A percentile compares a stretch with the other conserved stretches of the same genome.
Conservation (phyloP, 2,113 vertebrate genomes). For the Morone chrysops region DNA sequence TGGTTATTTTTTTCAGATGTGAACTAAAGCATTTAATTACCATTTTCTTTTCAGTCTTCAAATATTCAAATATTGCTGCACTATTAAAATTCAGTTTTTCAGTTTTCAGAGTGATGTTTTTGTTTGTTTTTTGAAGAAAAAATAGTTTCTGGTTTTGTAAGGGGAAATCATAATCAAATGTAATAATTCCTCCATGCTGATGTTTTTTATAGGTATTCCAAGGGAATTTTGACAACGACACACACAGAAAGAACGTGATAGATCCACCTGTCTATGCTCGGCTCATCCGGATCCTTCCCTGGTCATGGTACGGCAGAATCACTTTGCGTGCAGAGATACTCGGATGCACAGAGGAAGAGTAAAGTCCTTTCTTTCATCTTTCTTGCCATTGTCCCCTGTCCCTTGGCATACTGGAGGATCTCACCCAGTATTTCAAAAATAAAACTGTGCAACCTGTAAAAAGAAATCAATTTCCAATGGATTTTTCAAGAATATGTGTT, state of each 20-base stretch:
- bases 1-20: neutral
- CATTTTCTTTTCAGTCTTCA: neutral
- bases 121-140: neutral
- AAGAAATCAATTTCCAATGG: slow-evolving; percentile 85
- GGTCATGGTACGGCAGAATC: slow-evolving; percentile 99
- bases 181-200: slow-evolving; percentile 1
- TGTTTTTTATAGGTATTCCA: slow-evolving; percentile 91
- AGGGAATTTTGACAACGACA: slow-evolving; percentile 99
- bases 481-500: slow-evolving; percentile 88
- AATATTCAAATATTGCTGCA: neutral
- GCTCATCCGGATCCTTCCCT: slow-evolving; percentile 93
- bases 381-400: slow-evolving; percentile 49
- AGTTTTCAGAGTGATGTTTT: neutral
- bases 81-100: neutral
- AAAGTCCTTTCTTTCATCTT: slow-evolving; percentile 66
- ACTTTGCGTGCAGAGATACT: slow-evolving; percentile 95
- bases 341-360: slow-evolving; percentile 94
- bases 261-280: slow-evolving; percentile 93
- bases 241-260: slow-evolving; percentile 98
- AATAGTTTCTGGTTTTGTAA: neutral
- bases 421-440: slow-evolving; percentile 81
- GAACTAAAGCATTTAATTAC: neutral
- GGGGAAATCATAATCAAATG: neutral
- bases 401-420: slow-evolving; percentile 70
- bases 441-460: slow-evolving; percentile 92